A percentile compares a stretch with the other conserved stretches of the same genome.
Conservation (phyloP, 2,797 vertebrate genomes). For the Hybognathus amarus region DNA sequence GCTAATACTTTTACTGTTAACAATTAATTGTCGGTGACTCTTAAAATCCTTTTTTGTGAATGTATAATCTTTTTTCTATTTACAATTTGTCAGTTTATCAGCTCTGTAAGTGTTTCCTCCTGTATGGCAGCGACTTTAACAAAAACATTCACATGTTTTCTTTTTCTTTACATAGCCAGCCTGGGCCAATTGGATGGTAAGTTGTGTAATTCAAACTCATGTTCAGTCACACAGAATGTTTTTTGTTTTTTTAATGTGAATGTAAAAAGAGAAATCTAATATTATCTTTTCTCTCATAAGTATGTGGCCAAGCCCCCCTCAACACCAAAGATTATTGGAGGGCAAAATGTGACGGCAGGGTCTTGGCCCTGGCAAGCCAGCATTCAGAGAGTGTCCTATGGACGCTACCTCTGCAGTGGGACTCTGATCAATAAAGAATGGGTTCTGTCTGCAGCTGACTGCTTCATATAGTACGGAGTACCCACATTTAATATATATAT, state of each 20-base stretch:
- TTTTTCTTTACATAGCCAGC: slow-evolving; percentile 9
- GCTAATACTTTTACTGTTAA: not conserved
- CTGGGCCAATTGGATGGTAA: slow-evolving; percentile 52
- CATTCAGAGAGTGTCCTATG: not conserved
- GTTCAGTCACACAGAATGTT: not conserved
- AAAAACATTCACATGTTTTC: not conserved
- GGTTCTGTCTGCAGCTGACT: slow-evolving; percentile 70
- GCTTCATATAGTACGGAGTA: slow-evolving; percentile 41
- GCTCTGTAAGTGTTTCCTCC: not conserved
- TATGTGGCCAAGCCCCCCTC: slow-evolving; percentile 62
- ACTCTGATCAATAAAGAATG: slow-evolving; percentile 69
- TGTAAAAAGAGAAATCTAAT: not conserved
- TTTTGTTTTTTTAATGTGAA: not conserved
- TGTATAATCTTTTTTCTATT: not conserved
- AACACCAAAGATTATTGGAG: slow-evolving; percentile 72
- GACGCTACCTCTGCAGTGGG: slow-evolving; percentile 59
- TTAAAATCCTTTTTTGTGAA: not conserved
- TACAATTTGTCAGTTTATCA: not conserved
- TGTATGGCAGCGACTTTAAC: not conserved
- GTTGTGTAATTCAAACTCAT: not conserved
- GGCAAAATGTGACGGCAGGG: not conserved
- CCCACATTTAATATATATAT: not conserved
- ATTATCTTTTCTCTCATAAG: slow-evolving; percentile 50
- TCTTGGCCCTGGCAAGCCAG: slow-evolving; percentile 75
- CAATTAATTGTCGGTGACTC: not conserved